A percentile compares a stretch with the other conserved stretches of the same genome.
phyloP scores from a whole-genome alignment of 2,888 invertebrate genomes.

The Phytoseiulus persimilis region DNA sequence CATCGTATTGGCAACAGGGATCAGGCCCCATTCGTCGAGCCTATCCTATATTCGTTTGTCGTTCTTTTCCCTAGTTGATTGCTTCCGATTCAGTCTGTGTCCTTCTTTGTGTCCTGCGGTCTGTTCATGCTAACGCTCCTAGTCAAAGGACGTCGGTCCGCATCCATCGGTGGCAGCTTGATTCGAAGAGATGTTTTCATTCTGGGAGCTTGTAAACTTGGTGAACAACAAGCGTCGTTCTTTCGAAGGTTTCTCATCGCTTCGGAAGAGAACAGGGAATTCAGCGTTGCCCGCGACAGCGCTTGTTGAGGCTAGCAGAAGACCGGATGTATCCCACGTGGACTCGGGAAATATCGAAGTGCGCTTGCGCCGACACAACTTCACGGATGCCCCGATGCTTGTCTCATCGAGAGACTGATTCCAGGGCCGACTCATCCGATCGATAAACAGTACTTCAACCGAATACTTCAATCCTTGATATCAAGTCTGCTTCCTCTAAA shows the following conservation, averaged over 20 bases:
- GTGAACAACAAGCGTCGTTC: neutral
- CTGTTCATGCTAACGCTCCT: neutral
- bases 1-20: too few relatives aligned
- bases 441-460: too few relatives aligned
- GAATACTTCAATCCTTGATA: too few relatives aligned
- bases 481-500: too few relatives aligned
- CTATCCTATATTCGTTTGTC: too few relatives aligned
- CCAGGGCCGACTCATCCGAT: too few relatives aligned
- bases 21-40: too few relatives aligned
- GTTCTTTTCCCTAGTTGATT: too few relatives aligned
- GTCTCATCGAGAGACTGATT: too few relatives aligned
- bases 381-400: neutral
- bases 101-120: too few relatives aligned
- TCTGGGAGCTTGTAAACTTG: neutral
- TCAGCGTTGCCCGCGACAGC: neutral
- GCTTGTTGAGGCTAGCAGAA: neutral
- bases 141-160: neutral
- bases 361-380: neutral
- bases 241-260: neutral
- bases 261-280: neutral
- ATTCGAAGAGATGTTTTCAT: neutral
- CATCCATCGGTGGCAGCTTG: neutral
- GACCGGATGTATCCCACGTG: neutral
- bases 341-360: neutral
- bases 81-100: too few relatives aligned